Base-by-base conservation (phyloP, 1,140 invertebrate genomes). In the Pollicipes pollicipes region DNA sequence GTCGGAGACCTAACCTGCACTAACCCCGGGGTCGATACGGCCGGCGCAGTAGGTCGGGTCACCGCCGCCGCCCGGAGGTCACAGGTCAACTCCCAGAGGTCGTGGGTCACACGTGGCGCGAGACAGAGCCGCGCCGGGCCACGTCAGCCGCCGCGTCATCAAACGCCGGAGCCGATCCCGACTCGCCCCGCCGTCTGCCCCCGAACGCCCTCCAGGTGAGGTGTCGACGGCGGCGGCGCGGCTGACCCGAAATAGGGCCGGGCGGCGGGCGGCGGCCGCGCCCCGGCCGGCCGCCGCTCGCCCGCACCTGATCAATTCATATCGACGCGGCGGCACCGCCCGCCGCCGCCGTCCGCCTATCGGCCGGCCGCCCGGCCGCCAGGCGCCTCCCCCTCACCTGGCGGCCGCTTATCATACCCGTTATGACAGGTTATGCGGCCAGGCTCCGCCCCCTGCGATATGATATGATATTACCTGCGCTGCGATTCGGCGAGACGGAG, bases 381-480 rank as follows among this genome's bases (percentile, higher is more conserved):
- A 58, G 45, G 45, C 45, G 45, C 45, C 45, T 58, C 45, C 45
- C 45, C 13, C 45, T 58, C 17, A 58, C 45, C 45, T 58, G 45
- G 45, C 45, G 45, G 45, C 45, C 45, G 45, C 45, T 58, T 58
- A 58, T 58, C 45, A 58, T 58, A 10, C 21, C 13, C 45, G 45
- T 58, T 58, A 58, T 58, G 45, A 58, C 45, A 58, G 45, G 6
- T 58, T 58, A 58, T 58, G 45, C 13, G 17, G 10, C 45, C 10
- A 58, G 45, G 45, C 45, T 58, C 45, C 45, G 45, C 45, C 45
- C 17, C 45, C 45, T 21, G 45, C 45, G 45, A 58, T 58, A 58
- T 58, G 45, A 58, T 58, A 58, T 58, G 45, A 58, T 58, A 58
- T 58, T 58, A 58, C 45, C 45, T 58, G 45, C 45, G 45, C 45